phyloP scores from a whole-genome alignment of 2,888 invertebrate genomes.

The Agapostemon virescens region DNA sequence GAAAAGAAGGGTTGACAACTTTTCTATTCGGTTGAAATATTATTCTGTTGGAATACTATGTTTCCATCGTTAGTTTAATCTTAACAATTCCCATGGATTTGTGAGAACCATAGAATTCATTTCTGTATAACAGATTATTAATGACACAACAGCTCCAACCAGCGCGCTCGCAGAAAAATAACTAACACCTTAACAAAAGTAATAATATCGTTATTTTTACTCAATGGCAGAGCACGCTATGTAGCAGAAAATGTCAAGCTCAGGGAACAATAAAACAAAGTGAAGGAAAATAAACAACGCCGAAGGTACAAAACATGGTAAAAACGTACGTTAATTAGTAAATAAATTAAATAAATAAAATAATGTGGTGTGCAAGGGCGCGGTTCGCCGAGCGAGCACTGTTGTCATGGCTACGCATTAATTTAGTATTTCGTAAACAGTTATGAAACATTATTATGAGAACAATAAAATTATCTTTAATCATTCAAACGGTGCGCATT shows the following conservation, averaged over 20 bases:
- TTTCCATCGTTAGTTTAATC: background rate
- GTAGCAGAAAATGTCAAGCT: too few species aligned
- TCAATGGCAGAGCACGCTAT: background rate
- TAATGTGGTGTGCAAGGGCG: background rate
- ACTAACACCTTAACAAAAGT: too few species aligned
- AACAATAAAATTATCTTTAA: background rate
- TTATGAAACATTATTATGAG: background rate
- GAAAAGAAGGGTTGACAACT: background rate
- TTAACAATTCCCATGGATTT: too few species aligned
- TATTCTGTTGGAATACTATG: background rate
- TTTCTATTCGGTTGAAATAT: background rate
- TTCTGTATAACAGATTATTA: background rate
- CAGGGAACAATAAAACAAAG: background rate
- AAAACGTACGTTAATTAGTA: background rate
- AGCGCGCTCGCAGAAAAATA: background rate
- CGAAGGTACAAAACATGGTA: background rate
- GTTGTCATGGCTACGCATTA: background rate
- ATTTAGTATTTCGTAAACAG: background rate
- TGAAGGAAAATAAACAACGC: background rate
- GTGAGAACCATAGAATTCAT: background rate
- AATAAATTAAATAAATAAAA: background rate
- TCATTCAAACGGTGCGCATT: background rate
- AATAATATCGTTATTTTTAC: background rate
- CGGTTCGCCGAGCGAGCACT: background rate
- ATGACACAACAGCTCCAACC: background rate